Conservation (phyloP, 2,113 vertebrate genomes). For the Erythrocercus mccallii region DNA sequence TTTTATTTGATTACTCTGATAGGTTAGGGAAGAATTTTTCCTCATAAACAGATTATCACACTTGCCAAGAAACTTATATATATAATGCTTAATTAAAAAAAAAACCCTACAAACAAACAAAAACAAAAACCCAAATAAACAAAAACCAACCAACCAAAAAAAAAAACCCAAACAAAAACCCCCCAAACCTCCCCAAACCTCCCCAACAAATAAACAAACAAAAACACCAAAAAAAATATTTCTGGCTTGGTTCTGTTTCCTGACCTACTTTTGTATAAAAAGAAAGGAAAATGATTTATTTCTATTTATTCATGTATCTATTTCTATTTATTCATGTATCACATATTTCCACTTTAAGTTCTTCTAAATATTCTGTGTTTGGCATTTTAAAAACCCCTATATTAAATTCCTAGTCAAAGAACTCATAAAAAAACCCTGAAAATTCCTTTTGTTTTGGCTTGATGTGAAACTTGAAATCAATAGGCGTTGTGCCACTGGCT, state of each 20-base stretch:
- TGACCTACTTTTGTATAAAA: not conserved
- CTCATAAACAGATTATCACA: not conserved
- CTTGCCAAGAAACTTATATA: not conserved
- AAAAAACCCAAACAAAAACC: not conserved
- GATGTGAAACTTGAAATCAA: not conserved
- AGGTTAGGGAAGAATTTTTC: not conserved
- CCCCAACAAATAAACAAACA: too few relatives aligned
- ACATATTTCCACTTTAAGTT: not conserved
- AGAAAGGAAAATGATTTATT: fast-evolving
- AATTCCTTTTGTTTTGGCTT: not conserved
- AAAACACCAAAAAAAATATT: not conserved
- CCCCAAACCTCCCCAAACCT: not conserved
- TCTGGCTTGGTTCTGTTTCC: too few relatives aligned
- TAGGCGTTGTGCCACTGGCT: not conserved
- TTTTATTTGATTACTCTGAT: not conserved
- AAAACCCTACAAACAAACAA: not conserved
- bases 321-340: not conserved
- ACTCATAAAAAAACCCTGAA: fast-evolving
- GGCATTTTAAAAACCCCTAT: fast-evolving
- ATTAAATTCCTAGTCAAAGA: not conserved
- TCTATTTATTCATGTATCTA: not conserved
- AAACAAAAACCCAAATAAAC: not conserved
- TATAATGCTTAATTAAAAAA: not conserved
- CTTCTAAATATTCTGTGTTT: not conserved
- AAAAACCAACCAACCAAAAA: too few relatives aligned